Evolutionary conservation across 2,113 vertebrate genomes (phyloP).

Genomic region (Hystrix brachyura): DNA sequence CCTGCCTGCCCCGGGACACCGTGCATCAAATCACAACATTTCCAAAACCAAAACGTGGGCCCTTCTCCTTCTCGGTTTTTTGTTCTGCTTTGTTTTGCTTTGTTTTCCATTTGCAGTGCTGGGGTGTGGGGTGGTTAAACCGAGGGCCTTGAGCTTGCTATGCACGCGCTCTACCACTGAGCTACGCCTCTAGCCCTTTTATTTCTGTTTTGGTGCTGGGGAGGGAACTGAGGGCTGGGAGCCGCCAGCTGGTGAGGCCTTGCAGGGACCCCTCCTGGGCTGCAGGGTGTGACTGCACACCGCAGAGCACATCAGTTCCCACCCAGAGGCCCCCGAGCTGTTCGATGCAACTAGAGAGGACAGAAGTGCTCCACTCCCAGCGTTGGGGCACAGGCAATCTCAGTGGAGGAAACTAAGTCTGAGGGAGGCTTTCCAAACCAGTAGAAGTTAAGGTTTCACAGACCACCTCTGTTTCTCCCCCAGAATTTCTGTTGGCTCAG

Average conservation of each 20-base stretch:
- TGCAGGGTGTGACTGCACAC: neutral
- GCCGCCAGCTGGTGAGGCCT: neutral
- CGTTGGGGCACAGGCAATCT: neutral
- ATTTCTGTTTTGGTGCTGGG: neutral
- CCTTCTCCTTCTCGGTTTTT: neutral
- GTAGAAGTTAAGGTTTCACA: neutral
- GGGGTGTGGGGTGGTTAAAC: neutral
- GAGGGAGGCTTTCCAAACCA: slow-evolving; percentile 1
- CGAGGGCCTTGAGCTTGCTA: neutral
- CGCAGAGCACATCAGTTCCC: too few relatives aligned
- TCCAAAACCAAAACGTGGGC: neutral
- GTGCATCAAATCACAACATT: neutral
- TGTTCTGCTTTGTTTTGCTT: neutral
- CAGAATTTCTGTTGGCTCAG: neutral
- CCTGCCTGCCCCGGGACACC: neutral
- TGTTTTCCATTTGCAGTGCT: neutral
- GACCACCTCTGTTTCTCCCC: neutral
- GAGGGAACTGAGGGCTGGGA: neutral
- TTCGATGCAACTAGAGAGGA: neutral
- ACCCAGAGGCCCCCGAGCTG: neutral
- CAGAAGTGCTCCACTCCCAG: neutral
- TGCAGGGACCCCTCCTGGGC: neutral
- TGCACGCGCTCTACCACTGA: neutral
- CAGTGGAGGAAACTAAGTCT: neutral
- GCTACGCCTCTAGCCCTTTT: neutral